Conservation (phyloP, 2,113 vertebrate species). For the Tenebrosternarchus preto region DNA sequence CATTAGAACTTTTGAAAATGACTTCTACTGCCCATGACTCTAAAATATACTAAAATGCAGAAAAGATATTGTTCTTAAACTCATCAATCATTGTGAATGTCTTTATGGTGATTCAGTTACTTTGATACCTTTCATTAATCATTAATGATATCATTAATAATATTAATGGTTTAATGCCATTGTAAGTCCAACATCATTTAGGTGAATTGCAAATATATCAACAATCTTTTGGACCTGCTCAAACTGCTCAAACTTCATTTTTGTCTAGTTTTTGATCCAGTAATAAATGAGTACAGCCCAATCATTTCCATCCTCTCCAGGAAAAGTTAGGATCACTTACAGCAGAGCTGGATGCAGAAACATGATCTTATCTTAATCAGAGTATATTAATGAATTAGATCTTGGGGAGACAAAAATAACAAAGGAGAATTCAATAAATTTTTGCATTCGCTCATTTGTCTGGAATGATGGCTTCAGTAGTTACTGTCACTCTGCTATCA, state of each 20-base stretch:
- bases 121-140: background rate
- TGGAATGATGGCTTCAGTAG: constrained; percentile 40
- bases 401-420: constrained; percentile 42
- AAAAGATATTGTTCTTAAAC: too few relatives aligned
- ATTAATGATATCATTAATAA: too few relatives aligned
- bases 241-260: too few relatives aligned
- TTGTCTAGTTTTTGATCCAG: background rate
- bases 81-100: constrained; percentile 5
- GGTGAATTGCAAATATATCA: background rate
- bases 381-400: constrained; percentile 56
- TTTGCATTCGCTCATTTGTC: constrained; percentile 55
- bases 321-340: constrained; percentile 20
- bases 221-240: too few relatives aligned
- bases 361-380: constrained; percentile 47
- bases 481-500: constrained; percentile 49
- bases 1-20: constrained; percentile 4
- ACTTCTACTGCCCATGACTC: constrained; percentile 4
- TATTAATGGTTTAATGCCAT: background rate
- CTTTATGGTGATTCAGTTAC: background rate
- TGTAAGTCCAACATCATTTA: background rate
- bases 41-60: too few relatives aligned
- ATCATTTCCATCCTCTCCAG: too few relatives aligned
- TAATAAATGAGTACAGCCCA: background rate
- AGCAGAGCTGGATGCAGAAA: constrained; percentile 30
- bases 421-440: constrained; percentile 52